phyloP scores from a whole-genome alignment of 23 tunicate species.

The Oikopleura dioica region DNA sequence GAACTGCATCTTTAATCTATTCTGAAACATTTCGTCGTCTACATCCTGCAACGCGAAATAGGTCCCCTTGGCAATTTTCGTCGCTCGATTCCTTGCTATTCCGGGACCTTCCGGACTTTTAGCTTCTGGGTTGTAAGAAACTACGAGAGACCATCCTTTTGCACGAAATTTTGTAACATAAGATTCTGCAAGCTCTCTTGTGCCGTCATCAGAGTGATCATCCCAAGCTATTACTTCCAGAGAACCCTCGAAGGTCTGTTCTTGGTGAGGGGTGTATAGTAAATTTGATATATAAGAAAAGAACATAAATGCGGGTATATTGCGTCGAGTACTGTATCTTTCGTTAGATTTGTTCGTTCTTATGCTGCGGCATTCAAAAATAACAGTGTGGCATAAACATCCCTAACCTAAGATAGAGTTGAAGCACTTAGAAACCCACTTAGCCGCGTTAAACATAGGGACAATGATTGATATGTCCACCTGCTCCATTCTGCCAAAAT shows the following conservation, averaged over 20 bases:
- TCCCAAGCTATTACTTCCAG: background rate
- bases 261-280: too few species aligned
- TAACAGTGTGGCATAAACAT: too few species aligned
- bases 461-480: conserved; percentile 2
- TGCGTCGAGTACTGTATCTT: too few species aligned
- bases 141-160: background rate
- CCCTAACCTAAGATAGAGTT: too few species aligned
- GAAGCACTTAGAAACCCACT: background rate
- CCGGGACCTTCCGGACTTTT: conserved; percentile 39
- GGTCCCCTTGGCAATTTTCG: conserved; percentile 28
- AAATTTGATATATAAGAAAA: too few species aligned
- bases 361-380: too few species aligned
- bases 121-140: background rate
- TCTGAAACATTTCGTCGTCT: conserved; percentile 66
- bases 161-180: background rate
- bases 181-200: background rate
- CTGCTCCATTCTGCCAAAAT: too few species aligned
- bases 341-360: too few species aligned
- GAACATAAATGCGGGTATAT: too few species aligned
- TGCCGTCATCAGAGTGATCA: background rate
- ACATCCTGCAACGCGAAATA: conserved; percentile 71
- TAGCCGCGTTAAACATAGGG: background rate
- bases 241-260: background rate
- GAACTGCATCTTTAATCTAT: conserved; percentile 33
- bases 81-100: conserved; percentile 50